Evolutionary conservation across 2,113 vertebrate genomes (phyloP).

Genomic region (Cheilinus undulatus): DNA sequence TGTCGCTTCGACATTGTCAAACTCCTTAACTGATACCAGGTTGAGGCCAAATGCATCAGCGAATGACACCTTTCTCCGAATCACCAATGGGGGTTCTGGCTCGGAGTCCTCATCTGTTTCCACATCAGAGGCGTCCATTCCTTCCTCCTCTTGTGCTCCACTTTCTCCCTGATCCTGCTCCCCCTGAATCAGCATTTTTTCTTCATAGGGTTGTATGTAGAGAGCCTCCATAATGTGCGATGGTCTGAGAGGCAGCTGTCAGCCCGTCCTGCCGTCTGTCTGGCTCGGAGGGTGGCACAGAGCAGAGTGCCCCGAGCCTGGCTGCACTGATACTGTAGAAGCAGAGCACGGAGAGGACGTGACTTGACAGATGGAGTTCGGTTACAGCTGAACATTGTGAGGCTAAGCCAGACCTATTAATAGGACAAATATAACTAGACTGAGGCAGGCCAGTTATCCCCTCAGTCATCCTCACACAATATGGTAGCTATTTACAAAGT

Average conservation of each 20-base stretch:
- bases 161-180: conserved; percentile 75
- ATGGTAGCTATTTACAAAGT: conserved; percentile 47
- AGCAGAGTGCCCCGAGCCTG: conserved; percentile 79
- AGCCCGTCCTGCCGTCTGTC: conserved; percentile 60
- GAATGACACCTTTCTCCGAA: conserved; percentile 93
- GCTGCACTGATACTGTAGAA: conserved; percentile 84
- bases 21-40: conserved; percentile 96
- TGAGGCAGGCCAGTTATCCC: conserved; percentile 40
- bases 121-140: conserved; percentile 85
- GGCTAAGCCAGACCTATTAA: conserved; percentile 91
- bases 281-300: conserved; percentile 83
- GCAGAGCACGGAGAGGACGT: conserved; percentile 83
- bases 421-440: conserved; percentile 86
- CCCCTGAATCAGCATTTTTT: conserved; percentile 58
- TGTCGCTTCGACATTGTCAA: conserved; percentile 83
- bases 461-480: conserved; percentile 37
- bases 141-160: conserved; percentile 78
- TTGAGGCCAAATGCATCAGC: conserved; percentile 95
- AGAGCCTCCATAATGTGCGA: conserved; percentile 83
- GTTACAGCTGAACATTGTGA: conserved; percentile 94
- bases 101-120: conserved; percentile 84
- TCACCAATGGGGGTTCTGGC: conserved; percentile 72
- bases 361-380: conserved; percentile 90
- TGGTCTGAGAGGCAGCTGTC: conserved; percentile 68
- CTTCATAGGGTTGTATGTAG: conserved; percentile 64